phyloP scores from a whole-genome alignment of 2,888 invertebrate species.

The Nephrotoma guestfalica region DNA sequence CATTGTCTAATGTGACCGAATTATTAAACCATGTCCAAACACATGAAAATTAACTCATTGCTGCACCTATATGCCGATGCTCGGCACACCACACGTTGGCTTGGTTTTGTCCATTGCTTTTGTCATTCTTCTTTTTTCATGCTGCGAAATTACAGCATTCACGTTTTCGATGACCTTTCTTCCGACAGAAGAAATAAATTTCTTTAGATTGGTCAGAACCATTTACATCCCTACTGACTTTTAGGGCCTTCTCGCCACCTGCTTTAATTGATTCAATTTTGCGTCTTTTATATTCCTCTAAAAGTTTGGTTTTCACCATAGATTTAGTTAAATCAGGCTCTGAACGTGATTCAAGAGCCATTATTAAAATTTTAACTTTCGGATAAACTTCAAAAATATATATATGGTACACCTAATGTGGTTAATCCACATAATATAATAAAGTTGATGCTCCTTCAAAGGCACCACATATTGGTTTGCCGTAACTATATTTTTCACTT shows the following conservation, averaged over 20 bases:
- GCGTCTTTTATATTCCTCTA: slow-evolving; percentile 9
- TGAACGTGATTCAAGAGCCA: slow-evolving; percentile 3
- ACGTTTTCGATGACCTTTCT: not conserved
- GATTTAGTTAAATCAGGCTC: slow-evolving; percentile 7
- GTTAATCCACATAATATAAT: not conserved
- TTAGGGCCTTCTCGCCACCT: not conserved
- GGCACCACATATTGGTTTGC: too few species aligned
- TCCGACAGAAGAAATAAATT: too few species aligned
- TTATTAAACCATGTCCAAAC: not conserved
- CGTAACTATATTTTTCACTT: too few species aligned
- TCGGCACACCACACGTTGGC: too few species aligned
- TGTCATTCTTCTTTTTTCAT: not conserved
- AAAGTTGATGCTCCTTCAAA: too few species aligned
- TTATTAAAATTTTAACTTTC: too few species aligned
- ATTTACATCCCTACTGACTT: not conserved
- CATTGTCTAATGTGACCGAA: not conserved
- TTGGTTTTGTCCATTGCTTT: not conserved
- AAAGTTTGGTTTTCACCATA: slow-evolving; percentile 10
- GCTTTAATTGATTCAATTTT: not conserved
- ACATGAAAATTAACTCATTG: not conserved
- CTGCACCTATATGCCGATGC: not conserved
- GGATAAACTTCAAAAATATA: not conserved
- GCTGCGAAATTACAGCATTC: not conserved
- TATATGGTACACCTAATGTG: not conserved
- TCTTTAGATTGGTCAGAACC: not conserved